These are phyloP conservation scores for Pasiphila rectangulata DNA, from an alignment of 2,888 invertebrate species.

Conservation along the genomic window DNA sequence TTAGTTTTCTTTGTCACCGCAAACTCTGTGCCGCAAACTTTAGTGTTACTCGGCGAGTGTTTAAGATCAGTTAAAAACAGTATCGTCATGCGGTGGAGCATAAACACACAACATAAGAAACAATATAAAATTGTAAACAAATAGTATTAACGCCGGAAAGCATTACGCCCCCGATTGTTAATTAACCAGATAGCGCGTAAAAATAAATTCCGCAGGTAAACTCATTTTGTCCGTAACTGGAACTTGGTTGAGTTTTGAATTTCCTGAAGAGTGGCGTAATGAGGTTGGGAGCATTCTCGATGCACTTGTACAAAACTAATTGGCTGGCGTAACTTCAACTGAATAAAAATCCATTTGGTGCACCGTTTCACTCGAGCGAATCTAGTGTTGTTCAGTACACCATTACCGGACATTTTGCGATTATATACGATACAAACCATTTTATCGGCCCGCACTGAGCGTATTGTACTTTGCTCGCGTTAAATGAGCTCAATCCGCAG, in stretches of 20 bases:
- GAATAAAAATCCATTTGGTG: constrained; percentile 67
- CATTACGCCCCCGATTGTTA: constrained; percentile 9
- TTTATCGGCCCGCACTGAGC: constrained; percentile 17
- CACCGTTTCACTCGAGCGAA: constrained; percentile 43
- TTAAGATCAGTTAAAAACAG: too few relatives aligned
- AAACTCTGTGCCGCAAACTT: too few relatives aligned
- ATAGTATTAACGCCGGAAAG: constrained; percentile 6
- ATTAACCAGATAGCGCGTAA: constrained; percentile 16
- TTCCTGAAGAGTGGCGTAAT: constrained; percentile 52
- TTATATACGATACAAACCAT: constrained; percentile 21
- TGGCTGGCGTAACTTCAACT: constrained; percentile 61
- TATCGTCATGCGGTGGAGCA: too few relatives aligned
- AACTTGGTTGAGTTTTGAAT: constrained; percentile 43
- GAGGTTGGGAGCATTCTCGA: constrained; percentile 58
- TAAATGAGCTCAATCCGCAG: constrained; percentile 1
- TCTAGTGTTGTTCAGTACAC: constrained; percentile 41
- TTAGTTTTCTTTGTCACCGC: too few relatives aligned
- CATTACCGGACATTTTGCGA: constrained; percentile 16
- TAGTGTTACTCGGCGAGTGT: too few relatives aligned
- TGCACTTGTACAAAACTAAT: constrained; percentile 69
- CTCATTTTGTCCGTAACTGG: constrained; percentile 34
- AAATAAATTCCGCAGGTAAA: constrained; percentile 24
- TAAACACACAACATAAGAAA: not conserved
- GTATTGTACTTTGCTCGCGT: constrained; percentile 5
- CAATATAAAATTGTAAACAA: not conserved